Base-by-base conservation (phyloP, 1,140 invertebrate species). In the Megathymus violae region DNA sequence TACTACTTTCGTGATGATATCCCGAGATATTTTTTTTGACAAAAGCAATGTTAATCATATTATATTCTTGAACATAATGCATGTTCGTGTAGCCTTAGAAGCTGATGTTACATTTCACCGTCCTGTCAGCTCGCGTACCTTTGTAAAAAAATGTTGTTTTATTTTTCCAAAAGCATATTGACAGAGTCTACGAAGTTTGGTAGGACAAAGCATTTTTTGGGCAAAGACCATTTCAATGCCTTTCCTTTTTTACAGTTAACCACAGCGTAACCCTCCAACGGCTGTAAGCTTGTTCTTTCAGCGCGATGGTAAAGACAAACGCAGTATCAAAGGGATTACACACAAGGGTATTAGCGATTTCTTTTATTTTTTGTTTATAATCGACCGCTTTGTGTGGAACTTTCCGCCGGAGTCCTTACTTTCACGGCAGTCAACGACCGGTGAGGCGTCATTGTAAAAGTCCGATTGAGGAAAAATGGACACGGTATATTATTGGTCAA, bases 351-450 rank as follows among this genome's bases (percentile, higher is more conserved):
- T 59, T 59, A 59, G 43, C 31, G 56, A 47, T 59, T 59, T 59
- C 56, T 59, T 59, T 59, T 59, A 59, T 22, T 47, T 59, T 47
- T 59, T 59, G 56, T 59, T 47, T 59, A 59, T 59, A 47, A 59
- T 59, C 54, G 54, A 59, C 27, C 44, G 54, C 54, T 59, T 59
- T 59, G 54, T 58, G 41, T 43, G 10, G 46, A 59, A 59, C 54
- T 59, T 59, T 59, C 25, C 7, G 48, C 36, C 36, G n/a, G n/a
- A n/a, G 41, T 58, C 15, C 52, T 58, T 58, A 58, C 52, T 58
- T n/a, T n/a, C n/a, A 31, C 22, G 11, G 25, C 52, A 58, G 52
- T 58, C 52, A 58, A 58, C 52, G 52, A 58, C 52, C 52, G 52
- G 52, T 58, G 52, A 58, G 52, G 52, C 52, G 52, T 46, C 41